These are phyloP conservation scores for Pelvicachromis taeniatus DNA, from an alignment of 2,113 vertebrate genomes.

Conservation along the genomic window DNA sequence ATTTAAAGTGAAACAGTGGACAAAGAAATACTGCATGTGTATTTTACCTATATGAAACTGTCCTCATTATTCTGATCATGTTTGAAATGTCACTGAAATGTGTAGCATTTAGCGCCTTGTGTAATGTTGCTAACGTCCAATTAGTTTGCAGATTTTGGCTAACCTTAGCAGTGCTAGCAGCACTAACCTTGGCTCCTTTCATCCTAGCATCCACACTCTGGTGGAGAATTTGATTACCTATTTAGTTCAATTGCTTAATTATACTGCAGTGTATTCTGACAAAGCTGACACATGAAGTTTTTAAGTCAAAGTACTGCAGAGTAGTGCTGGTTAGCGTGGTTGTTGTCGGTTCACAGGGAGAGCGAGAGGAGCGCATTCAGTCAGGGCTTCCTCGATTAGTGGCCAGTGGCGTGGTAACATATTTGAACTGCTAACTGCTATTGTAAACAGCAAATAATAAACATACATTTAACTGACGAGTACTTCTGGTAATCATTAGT, in stretches of 20 bases:
- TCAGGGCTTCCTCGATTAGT: neutral
- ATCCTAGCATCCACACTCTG: neutral
- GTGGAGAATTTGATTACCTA: neutral
- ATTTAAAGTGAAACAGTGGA: neutral
- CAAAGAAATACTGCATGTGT: neutral
- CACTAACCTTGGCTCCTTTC: neutral
- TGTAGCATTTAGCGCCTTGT: fast-evolving
- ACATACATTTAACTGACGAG: neutral
- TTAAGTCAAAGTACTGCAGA: neutral
- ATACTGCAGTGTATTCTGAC: too few species aligned
- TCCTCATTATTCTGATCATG: neutral
- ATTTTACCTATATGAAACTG: neutral
- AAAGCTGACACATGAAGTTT: too few species aligned
- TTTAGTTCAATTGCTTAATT: too few species aligned
- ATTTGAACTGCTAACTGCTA: neutral
- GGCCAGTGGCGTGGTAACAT: neutral
- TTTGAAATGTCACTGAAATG: neutral
- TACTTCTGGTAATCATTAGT: neutral
- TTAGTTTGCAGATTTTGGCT: neutral
- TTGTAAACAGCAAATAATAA: neutral
- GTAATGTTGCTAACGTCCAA: neutral
- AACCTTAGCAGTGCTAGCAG: neutral
- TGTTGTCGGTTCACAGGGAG: neutral
- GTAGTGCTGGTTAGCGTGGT: neutral
- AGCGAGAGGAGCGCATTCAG: neutral